A percentile compares a stretch with the other conserved stretches of the same genome.
phyloP scores from a whole-genome alignment of 2,113 vertebrate species.

The Eublepharis macularius region DNA sequence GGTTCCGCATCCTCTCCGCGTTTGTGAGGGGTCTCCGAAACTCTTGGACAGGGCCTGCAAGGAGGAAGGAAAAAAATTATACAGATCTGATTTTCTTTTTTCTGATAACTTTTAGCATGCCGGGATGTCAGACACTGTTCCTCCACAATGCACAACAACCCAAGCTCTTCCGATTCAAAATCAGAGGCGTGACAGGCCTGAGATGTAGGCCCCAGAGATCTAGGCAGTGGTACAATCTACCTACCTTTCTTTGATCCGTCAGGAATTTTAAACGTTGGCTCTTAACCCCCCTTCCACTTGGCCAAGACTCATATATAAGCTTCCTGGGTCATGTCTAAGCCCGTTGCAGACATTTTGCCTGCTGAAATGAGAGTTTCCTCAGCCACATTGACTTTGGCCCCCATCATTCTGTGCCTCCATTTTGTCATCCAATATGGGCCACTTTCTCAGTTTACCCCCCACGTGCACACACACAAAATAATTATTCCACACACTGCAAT shows the following conservation, averaged over 20 bases:
- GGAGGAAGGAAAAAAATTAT: not conserved
- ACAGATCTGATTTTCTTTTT: not conserved
- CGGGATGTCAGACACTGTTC: not conserved
- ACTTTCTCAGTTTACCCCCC: not conserved
- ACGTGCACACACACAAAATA: not conserved
- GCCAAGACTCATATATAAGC: not conserved
- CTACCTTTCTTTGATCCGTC: not conserved
- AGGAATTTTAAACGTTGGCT: not conserved
- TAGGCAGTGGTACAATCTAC: not conserved
- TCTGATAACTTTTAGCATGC: not conserved
- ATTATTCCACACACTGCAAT: not conserved
- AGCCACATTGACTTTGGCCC: not conserved
- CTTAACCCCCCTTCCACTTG: not conserved
- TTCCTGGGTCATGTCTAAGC: not conserved
- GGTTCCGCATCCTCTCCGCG: slow-evolving; percentile 24
- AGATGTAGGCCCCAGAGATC: not conserved
- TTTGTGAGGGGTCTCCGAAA: slow-evolving; percentile 31
- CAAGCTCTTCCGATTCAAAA: not conserved
- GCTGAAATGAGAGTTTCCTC: not conserved
- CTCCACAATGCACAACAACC: not conserved
- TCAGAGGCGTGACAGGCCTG: not conserved
- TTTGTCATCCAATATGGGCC: not conserved
- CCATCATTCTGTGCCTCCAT: not conserved
- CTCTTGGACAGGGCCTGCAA: slow-evolving; percentile 13
- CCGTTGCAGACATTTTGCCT: not conserved